phyloP scores from a whole-genome alignment of 2,113 vertebrate genomes.

The Onychorhynchus coronatus region DNA sequence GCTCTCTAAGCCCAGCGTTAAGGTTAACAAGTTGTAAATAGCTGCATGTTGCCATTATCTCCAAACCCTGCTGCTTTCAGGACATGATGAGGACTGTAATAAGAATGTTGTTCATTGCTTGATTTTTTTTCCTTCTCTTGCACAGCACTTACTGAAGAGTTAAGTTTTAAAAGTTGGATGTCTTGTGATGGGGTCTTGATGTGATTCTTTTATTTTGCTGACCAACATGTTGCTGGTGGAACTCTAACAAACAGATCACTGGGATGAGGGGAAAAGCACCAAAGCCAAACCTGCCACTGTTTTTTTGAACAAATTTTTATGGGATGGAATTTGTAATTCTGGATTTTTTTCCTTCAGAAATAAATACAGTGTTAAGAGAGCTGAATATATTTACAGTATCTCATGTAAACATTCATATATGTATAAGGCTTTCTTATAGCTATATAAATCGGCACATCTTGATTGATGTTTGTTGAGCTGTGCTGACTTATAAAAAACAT shows the following conservation, averaged over 20 bases:
- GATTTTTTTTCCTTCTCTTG: background rate
- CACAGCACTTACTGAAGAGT: background rate
- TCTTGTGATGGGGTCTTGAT: background rate
- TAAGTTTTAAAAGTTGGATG: background rate
- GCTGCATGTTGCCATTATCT: constrained; percentile 55
- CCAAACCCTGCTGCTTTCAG: constrained; percentile 38
- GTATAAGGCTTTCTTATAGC: background rate
- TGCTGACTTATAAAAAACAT: background rate
- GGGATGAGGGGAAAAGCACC: background rate
- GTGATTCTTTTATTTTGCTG: background rate
- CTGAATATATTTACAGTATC: constrained; percentile 37
- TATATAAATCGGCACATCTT: background rate
- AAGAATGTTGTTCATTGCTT: background rate
- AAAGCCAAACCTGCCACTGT: background rate
- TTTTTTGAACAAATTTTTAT: background rate
- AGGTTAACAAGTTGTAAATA: constrained; percentile 65
- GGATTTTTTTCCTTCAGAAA: background rate
- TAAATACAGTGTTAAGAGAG: background rate
- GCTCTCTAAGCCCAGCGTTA: constrained; percentile 12
- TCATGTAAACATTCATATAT: background rate
- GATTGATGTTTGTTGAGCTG: constrained; percentile 3
- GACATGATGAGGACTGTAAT: background rate
- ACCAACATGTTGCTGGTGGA: background rate
- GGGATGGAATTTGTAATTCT: background rate
- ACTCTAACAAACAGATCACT: background rate